Evolutionary conservation across 2,888 invertebrate species (phyloP).

Genomic region (Drosophila atroscutellata): DNA sequence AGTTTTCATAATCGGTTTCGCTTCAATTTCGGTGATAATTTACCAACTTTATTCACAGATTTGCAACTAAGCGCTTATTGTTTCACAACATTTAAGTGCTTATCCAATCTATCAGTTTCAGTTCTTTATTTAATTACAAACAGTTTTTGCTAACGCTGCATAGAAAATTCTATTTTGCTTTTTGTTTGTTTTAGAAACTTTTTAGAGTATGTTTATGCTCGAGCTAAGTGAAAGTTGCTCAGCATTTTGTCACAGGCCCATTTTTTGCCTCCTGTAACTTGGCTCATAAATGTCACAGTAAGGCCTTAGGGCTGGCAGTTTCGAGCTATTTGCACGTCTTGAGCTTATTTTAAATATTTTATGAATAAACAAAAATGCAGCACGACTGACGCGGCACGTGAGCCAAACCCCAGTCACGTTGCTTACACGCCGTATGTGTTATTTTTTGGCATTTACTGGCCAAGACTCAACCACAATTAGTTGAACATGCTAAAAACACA

Average conservation of each 20-base stretch:
- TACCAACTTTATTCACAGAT: conserved; percentile 3
- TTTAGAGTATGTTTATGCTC: conserved; percentile 13
- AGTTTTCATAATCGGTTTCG: conserved; percentile 33
- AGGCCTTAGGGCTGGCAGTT: conserved; percentile 15
- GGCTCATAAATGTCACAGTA: conserved; percentile 57
- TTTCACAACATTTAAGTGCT: not conserved
- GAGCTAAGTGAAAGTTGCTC: conserved; percentile 6
- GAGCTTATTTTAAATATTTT: conserved; percentile 74
- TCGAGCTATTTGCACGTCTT: conserved; percentile 72
- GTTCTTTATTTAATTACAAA: not conserved
- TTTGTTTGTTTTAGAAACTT: not conserved
- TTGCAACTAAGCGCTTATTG: not conserved
- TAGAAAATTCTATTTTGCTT: not conserved
- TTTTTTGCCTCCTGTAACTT: conserved; percentile 2
- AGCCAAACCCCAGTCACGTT: conserved; percentile 54
- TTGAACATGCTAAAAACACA: conserved; percentile 1
- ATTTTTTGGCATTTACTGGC: conserved; percentile 43
- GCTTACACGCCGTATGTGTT: conserved; percentile 47
- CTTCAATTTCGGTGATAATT: conserved; percentile 12
- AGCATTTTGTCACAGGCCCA: not conserved
- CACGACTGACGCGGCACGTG: conserved; percentile 51
- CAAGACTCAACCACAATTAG: conserved; percentile 48
- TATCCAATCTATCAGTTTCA: not conserved
- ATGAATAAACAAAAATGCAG: conserved; percentile 73
- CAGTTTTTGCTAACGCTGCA: not conserved